phyloP scores from a whole-genome alignment of 2,888 invertebrate species.

The Apeira syringaria region DNA sequence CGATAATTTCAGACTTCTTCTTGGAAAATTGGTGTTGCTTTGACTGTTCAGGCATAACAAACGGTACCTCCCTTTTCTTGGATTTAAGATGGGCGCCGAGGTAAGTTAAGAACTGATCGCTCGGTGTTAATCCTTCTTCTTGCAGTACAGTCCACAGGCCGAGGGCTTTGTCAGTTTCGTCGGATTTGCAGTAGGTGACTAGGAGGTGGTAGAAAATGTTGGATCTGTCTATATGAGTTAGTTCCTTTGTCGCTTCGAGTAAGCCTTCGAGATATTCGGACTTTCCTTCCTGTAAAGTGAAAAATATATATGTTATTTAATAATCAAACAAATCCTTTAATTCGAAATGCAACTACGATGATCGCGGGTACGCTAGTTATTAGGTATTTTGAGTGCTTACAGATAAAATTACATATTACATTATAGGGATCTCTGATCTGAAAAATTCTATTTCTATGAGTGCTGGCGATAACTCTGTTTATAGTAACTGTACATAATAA shows the following conservation, averaged over 20 bases:
- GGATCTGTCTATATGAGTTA: slow-evolving; percentile 89
- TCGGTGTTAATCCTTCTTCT: slow-evolving; percentile 90
- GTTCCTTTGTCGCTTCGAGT: slow-evolving; percentile 89
- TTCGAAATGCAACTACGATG: no score
- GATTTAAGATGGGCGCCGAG: slow-evolving; percentile 86
- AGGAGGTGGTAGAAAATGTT: slow-evolving; percentile 90
- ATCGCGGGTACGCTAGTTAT: no score
- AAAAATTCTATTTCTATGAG: no score
- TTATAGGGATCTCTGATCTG: no score
- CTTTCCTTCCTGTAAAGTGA: slow-evolving; percentile 79
- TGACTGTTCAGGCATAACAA: slow-evolving; percentile 83
- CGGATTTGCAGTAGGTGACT: slow-evolving; percentile 87
- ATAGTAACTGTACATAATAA: no score
- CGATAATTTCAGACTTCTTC: slow-evolving; percentile 19
- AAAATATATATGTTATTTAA: no score
- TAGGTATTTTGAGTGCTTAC: no score
- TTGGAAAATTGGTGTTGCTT: slow-evolving; percentile 11
- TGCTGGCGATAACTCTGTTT: no score
- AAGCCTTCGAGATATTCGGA: slow-evolving; percentile 89
- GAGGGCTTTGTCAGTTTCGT: slow-evolving; percentile 89
- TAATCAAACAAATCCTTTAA: no score
- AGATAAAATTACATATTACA: no score
- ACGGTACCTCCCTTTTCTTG: slow-evolving; percentile 88
- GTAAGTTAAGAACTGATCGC: slow-evolving; percentile 85
- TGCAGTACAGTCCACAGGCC: slow-evolving; percentile 93